Evolutionary conservation across 2,797 vertebrate species (phyloP).

Genomic region (Sebastes elongatus): DNA sequence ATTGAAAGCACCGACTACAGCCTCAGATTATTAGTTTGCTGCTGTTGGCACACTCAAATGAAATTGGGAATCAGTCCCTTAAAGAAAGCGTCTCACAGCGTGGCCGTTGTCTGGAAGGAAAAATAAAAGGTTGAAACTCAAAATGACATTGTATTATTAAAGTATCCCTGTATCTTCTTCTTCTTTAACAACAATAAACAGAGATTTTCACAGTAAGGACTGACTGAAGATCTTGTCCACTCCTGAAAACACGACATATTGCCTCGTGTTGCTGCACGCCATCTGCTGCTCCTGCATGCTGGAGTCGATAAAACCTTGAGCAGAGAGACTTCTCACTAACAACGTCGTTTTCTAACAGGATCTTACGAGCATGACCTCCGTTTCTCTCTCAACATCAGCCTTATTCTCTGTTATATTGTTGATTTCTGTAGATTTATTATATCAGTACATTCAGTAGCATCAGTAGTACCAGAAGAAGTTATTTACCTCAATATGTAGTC

Average conservation of each 20-base stretch:
- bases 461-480: background rate
- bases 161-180: background rate
- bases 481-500: background rate
- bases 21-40: background rate
- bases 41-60: background rate
- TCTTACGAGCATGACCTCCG: conserved; percentile 29
- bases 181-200: background rate
- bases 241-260: background rate
- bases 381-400: background rate
- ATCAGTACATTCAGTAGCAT: background rate
- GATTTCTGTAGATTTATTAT: background rate
- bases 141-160: background rate
- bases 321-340: conserved; percentile 47
- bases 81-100: background rate
- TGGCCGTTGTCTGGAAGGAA: background rate
- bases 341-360: conserved; percentile 28
- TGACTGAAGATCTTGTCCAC: background rate
- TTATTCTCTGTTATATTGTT: background rate
- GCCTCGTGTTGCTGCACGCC: conserved; percentile 4
- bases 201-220: background rate
- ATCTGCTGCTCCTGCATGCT: conserved; percentile 61
- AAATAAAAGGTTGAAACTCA: conserved; percentile 2
- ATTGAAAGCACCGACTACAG: background rate
- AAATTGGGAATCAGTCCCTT: background rate
- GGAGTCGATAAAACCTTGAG: background rate